Evolutionary conservation across 2,888 invertebrate species (phyloP).

Genomic region (Nephrocerus scutellatus): DNA sequence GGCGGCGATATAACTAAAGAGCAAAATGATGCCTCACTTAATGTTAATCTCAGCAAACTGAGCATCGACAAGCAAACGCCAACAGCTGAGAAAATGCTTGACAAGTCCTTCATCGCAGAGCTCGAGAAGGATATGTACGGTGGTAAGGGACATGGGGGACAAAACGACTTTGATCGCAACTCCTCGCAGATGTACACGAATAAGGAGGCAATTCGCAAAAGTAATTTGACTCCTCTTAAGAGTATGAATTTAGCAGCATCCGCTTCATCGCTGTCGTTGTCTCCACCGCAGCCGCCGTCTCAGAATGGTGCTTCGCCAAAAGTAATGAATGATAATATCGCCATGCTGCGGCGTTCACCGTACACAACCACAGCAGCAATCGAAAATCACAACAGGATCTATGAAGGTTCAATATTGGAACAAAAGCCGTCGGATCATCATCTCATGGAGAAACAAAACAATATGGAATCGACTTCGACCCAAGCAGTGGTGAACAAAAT

Average conservation of each 20-base stretch:
- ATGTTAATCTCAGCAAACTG: constrained; percentile 36
- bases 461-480: constrained; percentile 39
- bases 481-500: constrained; percentile 49
- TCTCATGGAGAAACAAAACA: constrained; percentile 35
- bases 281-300: constrained; percentile 26
- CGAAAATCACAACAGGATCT: constrained; percentile 20
- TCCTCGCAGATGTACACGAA: constrained; percentile 39
- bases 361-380: constrained; percentile 12
- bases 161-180: constrained; percentile 44
- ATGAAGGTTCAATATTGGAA: too few species aligned
- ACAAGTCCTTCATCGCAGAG: constrained; percentile 57
- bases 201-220: constrained; percentile 40
- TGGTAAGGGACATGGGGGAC: constrained; percentile 32
- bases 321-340: constrained; percentile 25
- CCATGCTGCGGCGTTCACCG: neutral
- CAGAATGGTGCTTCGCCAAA: constrained; percentile 30
- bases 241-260: constrained; percentile 20
- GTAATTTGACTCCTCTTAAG: constrained; percentile 41
- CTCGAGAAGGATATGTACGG: constrained; percentile 57
- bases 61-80: constrained; percentile 30
- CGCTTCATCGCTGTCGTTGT: neutral
- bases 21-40: constrained; percentile 32
- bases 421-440: constrained; percentile 12
- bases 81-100: constrained; percentile 46
- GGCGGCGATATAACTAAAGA: constrained; percentile 17